Percentiles rank a stretch among this genome's conserved stretches.
These are phyloP conservation scores for Apocheima hispidaria DNA, from an alignment of 2,888 invertebrate genomes.

Conservation along the genomic window DNA sequence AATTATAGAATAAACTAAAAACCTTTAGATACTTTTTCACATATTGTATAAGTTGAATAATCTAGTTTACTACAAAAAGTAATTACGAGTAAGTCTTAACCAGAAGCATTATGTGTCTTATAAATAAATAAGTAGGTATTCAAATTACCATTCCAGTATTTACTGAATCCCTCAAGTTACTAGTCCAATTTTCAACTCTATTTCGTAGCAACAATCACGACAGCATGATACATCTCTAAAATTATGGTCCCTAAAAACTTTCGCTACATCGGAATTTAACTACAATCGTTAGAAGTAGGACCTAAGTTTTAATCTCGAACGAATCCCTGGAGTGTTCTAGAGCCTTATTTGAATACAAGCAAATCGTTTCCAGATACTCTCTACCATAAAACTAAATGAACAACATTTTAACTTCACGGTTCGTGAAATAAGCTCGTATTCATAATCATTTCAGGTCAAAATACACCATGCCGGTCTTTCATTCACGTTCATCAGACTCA, in stretches of 20 bases:
- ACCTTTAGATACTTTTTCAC: no score
- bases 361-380: constrained; percentile 5
- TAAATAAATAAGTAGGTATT: neutral
- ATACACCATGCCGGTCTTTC: neutral
- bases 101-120: no score
- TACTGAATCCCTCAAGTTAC: neutral
- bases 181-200: neutral
- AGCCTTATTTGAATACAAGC: constrained; percentile 10
- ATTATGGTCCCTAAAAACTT: neutral
- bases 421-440: constrained; percentile 15
- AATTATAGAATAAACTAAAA: no score
- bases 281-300: neutral
- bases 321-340: neutral
- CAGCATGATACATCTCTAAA: neutral
- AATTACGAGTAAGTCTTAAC: no score
- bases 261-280: neutral
- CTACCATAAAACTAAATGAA: constrained; percentile 12
- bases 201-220: neutral
- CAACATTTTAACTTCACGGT: constrained; percentile 14
- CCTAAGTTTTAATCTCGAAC: constrained; percentile 10
- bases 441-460: constrained; percentile 6
- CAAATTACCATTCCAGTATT: neutral
- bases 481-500: neutral
- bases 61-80: no score
- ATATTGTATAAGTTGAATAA: neutral